These are phyloP conservation scores for Anadara kagoshimensis DNA, from an alignment of 1,140 invertebrate genomes.

Conservation along the genomic window DNA sequence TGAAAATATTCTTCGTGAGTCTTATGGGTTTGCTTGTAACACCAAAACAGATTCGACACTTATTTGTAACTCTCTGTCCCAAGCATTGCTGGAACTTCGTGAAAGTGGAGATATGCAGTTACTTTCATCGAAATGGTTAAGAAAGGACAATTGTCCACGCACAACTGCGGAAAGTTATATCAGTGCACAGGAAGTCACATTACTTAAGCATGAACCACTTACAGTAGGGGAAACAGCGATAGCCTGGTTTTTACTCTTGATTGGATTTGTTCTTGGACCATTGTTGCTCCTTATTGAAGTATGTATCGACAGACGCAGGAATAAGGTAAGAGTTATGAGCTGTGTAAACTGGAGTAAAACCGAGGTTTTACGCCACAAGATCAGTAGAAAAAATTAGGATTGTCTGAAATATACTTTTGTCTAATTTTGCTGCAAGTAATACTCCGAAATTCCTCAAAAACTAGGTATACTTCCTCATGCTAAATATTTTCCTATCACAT, in stretches of 20 bases:
- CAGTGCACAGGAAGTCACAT: conserved; percentile 40
- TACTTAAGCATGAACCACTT: conserved; percentile 35
- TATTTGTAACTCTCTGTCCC: conserved; percentile 19
- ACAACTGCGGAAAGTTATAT: conserved; percentile 24
- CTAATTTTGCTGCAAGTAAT: no score
- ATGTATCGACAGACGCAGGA: conserved; percentile 39
- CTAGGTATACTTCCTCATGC: no score
- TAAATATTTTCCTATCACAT: no score
- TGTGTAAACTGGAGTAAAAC: no score
- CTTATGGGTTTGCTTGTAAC: conserved; percentile 86
- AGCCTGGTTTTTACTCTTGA: conserved; percentile 51
- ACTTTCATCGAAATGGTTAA: conserved; percentile 66
- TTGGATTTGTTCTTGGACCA: conserved; percentile 46
- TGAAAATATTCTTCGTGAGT: conserved; percentile 88
- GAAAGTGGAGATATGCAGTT: conserved; percentile 56
- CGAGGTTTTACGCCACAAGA: no score
- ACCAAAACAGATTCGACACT: not conserved
- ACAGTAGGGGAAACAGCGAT: conserved; percentile 48
- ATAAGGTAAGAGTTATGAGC: conserved; percentile 33
- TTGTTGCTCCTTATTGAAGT: conserved; percentile 54
- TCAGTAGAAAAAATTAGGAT: no score
- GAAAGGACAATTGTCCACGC: conserved; percentile 73
- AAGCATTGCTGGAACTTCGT: conserved; percentile 52
- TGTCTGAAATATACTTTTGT: no score
- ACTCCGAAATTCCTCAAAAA: no score